Evolutionary conservation across 2,797 vertebrate genomes (phyloP), one percentile per base, ranked within the genome.

Genomic region (Falco naumanni): DNA sequence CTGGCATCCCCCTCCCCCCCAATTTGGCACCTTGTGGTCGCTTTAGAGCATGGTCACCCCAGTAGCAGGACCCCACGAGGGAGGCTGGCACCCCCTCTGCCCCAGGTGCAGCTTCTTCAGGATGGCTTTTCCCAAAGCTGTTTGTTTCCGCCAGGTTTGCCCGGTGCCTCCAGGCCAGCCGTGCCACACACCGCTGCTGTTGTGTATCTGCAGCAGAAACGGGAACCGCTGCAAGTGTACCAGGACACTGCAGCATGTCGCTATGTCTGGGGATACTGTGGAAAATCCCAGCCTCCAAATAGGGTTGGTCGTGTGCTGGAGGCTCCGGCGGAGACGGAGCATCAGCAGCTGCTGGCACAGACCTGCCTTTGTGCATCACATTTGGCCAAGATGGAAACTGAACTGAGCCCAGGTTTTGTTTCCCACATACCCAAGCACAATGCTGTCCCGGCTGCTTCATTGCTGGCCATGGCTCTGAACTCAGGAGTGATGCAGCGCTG

Each of bases 211-310:
- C 95, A 95, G 94, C 88, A 91, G 87, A 12, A 66, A 33, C 8
- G 1, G 66, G 61, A 76, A 82, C 54, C 37, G 39, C 92, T 84
- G 89, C 3, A 10, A 93, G 87, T 53, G 95, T 81, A 96, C 81
- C 96, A 91, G 96, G 96, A 95, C 94, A 92, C 95, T 96, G 96
- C 96, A 96, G 96, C 93, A 33, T 90, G 96, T 95, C 94, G 43
- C 93, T 91, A 13, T 93, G 96, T 88, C 93, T 88, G 90, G 91
- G 96, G 95, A 95, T 84, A 84, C 66, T 94, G 79, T 97, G 96
- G 95, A 96, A 96, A 96, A 96, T 95, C 96, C 96, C 96, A 95
- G 96, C 82, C 78, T 95, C 89, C 34, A 4, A 41, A 15, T 5
- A 71, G 77, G 95, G 91, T 85, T 90, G 93, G 11, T 93, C 48